phyloP scores from a whole-genome alignment of 2,797 vertebrate species.

The Aphelocoma californica region DNA sequence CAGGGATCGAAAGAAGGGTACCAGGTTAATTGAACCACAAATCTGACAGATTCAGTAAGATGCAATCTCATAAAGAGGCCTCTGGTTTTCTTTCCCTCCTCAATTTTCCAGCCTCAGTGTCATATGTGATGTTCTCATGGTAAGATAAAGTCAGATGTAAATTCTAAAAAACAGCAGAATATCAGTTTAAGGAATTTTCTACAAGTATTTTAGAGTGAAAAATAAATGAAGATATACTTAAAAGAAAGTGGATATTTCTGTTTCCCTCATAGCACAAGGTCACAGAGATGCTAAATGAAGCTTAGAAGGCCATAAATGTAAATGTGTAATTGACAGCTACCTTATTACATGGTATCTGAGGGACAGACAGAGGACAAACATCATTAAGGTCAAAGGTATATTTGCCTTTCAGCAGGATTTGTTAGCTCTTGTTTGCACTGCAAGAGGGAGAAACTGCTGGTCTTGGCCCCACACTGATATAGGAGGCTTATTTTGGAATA shows the following conservation, averaged over 20 bases:
- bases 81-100: background rate
- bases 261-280: background rate
- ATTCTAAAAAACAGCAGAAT: background rate
- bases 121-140: background rate
- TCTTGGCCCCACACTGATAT: background rate
- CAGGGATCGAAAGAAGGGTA: background rate
- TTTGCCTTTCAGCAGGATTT: background rate
- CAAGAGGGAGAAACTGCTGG: background rate
- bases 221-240: background rate
- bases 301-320: background rate
- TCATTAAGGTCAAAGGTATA: background rate
- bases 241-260: background rate
- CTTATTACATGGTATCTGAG: background rate
- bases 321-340: background rate
- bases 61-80: background rate
- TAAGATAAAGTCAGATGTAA: background rate
- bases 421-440: background rate
- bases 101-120: background rate
- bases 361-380: background rate
- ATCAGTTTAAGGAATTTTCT: background rate
- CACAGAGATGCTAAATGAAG: background rate
- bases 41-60: background rate
- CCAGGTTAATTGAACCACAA: background rate
- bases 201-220: background rate
- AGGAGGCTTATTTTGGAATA: background rate